Evolutionary conservation across 2,888 invertebrate genomes (phyloP).

Genomic region (Melinaea menophilus): DNA sequence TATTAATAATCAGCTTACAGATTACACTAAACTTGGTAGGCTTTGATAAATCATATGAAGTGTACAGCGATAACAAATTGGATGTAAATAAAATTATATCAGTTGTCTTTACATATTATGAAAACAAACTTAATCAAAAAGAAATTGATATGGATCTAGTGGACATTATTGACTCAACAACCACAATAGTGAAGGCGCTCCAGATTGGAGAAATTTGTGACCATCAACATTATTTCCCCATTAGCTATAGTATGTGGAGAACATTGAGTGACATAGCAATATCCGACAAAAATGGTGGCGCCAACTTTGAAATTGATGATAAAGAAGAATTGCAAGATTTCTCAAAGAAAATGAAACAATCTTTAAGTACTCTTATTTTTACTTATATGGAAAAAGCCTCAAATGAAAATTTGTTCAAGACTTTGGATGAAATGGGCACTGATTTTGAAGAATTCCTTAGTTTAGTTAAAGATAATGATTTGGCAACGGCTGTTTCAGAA

Average conservation of each 20-base stretch:
- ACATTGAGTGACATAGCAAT: slow-evolving; percentile 45
- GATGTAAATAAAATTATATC: slow-evolving; percentile 50
- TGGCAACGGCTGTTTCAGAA: slow-evolving; percentile 44
- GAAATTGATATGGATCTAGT: slow-evolving; percentile 61
- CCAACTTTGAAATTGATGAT: slow-evolving; percentile 51
- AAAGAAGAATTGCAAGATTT: slow-evolving; percentile 50
- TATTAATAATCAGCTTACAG: slow-evolving; percentile 58
- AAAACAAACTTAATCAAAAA: slow-evolving; percentile 55
- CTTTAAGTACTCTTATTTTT: slow-evolving; percentile 51
- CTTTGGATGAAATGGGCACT: slow-evolving; percentile 46
- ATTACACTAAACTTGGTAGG: slow-evolving; percentile 57
- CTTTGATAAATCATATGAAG: slow-evolving; percentile 56
- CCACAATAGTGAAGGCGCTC: slow-evolving; percentile 50
- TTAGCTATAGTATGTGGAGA: slow-evolving; percentile 60
- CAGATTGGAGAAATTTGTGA: slow-evolving; percentile 44
- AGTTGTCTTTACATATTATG: slow-evolving; percentile 56
- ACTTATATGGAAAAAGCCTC: slow-evolving; percentile 56
- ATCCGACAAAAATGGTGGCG: slow-evolving; percentile 44
- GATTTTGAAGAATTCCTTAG: slow-evolving; percentile 54
- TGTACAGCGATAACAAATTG: slow-evolving; percentile 47
- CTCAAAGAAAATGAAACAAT: slow-evolving; percentile 49
- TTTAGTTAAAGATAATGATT: slow-evolving; percentile 43
- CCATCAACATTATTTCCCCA: slow-evolving; percentile 52
- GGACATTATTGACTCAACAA: slow-evolving; percentile 58
- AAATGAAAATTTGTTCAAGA: slow-evolving; percentile 46